Evolutionary conservation across 2,888 invertebrate species (phyloP).

Genomic region (Troilus luridus): DNA sequence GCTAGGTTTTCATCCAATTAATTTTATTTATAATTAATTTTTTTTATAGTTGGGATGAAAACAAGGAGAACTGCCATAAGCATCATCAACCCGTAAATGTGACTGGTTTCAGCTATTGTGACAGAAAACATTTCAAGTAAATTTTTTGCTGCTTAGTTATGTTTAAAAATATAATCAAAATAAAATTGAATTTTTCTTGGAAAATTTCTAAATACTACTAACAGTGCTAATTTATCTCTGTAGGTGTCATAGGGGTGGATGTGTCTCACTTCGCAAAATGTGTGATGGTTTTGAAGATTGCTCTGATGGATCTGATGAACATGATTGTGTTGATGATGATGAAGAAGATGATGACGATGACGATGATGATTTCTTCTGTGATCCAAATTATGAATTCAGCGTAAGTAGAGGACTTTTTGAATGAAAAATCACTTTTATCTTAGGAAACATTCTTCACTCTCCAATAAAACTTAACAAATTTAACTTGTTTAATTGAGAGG

Average conservation of each 20-base stretch:
- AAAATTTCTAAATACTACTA: not conserved
- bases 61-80: constrained; percentile 66
- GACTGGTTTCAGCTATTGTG: constrained; percentile 60
- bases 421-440: not conserved
- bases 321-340: constrained; percentile 64
- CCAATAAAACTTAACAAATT: too few relatives aligned
- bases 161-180: not conserved
- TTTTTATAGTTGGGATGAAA: constrained; percentile 66
- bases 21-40: constrained; percentile 21
- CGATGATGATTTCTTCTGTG: constrained; percentile 60
- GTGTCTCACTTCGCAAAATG: constrained; percentile 64
- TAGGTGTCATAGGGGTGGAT: constrained; percentile 65
- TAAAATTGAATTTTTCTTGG: not conserved
- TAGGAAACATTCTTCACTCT: not conserved
- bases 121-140: constrained; percentile 65
- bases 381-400: constrained; percentile 62
- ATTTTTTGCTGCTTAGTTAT: not conserved
- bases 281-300: constrained; percentile 66
- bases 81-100: constrained; percentile 57
- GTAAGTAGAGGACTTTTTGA: constrained; percentile 60
- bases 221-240: not conserved
- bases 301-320: constrained; percentile 66
- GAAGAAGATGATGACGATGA: constrained; percentile 61
- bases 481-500: too few relatives aligned
- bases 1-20: too few relatives aligned